Evolutionary conservation across 2,888 invertebrate species (phyloP), one percentile per base, ranked within the genome.

Genomic region (Epistrophella euchroma): DNA sequence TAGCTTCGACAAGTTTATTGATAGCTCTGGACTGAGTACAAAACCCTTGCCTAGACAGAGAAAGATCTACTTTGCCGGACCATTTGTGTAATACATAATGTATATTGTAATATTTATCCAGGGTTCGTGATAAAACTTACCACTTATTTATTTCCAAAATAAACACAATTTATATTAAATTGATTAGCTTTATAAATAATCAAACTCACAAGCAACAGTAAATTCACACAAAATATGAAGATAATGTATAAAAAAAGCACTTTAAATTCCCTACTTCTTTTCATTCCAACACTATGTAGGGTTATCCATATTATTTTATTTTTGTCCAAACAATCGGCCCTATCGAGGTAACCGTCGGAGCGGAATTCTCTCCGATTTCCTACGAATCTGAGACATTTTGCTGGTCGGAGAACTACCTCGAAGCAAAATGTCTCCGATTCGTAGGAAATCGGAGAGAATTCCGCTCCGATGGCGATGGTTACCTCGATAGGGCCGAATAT

Each of bases 1-100:
- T 13, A 91, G 91, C 77, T 92, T 92, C 78, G 90, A 91, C 71
- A 91, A 91, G 71, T 92, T 92, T 80, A 91, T 92, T 28, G 91
- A 92, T 64, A 90, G 91, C 25, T 90, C 91, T 0, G 92, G 91
- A 5, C 77, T 91, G 74, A 91, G 90, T 84, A 90, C 90, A 43
- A 92, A 92, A 87, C 91, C 92, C 40, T 89, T 92, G 89, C 92
- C 92, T 45, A 89, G 90, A 78, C 91, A 92, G 88, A 89, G 92
- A 6, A 92, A 92, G 88, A 91, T 92, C 78, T 92, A 92, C 85
- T 92, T 92, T 82, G 90, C 92, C 37, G 92, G 92, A 58, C 92
- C 92, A 40, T 92, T 92, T 88, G 92, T 92, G 84, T 92, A 89
- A 90, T 88, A 88, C n/a, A n/a, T n/a, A n/a, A n/a, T 28, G 9